Evolutionary conservation across 2,888 invertebrate genomes (phyloP).

Genomic region (Cheilosia urbana): DNA sequence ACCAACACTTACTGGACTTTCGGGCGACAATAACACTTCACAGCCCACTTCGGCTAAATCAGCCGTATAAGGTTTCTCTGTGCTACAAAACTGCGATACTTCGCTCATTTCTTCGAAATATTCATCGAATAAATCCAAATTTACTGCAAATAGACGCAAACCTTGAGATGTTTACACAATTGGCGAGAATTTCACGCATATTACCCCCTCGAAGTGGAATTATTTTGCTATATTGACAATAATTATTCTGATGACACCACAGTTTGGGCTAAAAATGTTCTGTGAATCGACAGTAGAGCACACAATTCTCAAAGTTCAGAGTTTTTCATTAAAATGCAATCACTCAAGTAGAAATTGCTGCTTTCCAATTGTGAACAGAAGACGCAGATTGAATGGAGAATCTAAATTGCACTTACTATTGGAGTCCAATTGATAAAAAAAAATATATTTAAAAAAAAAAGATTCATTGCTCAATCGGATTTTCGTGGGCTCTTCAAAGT

Average conservation of each 20-base stretch:
- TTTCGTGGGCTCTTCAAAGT: constrained; percentile 35
- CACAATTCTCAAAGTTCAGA: constrained; percentile 36
- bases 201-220: constrained; percentile 55
- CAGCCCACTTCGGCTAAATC: constrained; percentile 30
- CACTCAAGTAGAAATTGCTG: constrained; percentile 13
- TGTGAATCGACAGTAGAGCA: constrained; percentile 27
- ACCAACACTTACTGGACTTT: constrained; percentile 30
- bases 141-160: constrained; percentile 59
- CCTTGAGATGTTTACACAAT: constrained; percentile 39
- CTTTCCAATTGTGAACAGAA: neutral
- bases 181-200: constrained; percentile 23
- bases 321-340: constrained; percentile 24
- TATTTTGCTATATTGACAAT: constrained; percentile 29
- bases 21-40: constrained; percentile 7
- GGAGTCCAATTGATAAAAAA: constrained; percentile 21
- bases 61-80: constrained; percentile 55
- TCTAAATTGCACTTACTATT: neutral
- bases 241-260: constrained; percentile 69
- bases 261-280: constrained; percentile 45
- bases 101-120: constrained; percentile 69
- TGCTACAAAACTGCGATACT: constrained; percentile 51
- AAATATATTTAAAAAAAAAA: constrained; percentile 18
- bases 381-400: neutral
- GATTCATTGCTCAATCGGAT: constrained; percentile 54
- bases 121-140: constrained; percentile 65